A percentile compares a stretch with the other conserved stretches of the same genome.
Evolutionary conservation across 2,888 invertebrate genomes (phyloP).

Genomic region (Exephanes ischioxanthus): DNA sequence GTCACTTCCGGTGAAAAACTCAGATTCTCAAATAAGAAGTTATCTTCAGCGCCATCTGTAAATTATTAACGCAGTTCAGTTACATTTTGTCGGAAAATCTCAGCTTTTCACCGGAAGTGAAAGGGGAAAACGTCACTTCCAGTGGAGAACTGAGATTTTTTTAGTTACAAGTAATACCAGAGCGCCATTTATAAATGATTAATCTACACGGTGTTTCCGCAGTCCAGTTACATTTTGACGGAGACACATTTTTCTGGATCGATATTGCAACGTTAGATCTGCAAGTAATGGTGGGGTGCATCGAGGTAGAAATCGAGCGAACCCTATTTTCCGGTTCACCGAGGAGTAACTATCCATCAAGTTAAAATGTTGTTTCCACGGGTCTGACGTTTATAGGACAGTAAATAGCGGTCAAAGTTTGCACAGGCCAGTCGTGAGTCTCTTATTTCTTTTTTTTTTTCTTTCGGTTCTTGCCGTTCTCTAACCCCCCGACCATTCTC

Average conservation of each 20-base stretch:
- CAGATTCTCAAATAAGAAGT: no score
- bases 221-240: no score
- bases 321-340: constrained; percentile 50
- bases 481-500: constrained; percentile 24
- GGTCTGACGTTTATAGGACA: constrained; percentile 60
- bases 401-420: constrained; percentile 64
- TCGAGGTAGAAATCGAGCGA: constrained; percentile 32
- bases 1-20: no score
- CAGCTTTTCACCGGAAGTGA: no score
- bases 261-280: constrained; percentile 8
- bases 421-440: constrained; percentile 48
- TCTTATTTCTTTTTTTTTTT: constrained; percentile 62
- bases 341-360: constrained; percentile 67
- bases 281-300: constrained; percentile 9
- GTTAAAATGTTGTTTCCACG: constrained; percentile 61
- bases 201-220: no score
- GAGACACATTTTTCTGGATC: not conserved
- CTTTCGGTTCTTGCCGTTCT: constrained; percentile 29
- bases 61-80: no score
- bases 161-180: no score
- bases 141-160: no score
- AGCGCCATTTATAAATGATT: no score
- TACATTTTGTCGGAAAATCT: no score
- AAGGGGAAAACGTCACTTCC: no score
- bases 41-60: no score